Percentiles rank a stretch among this genome's conserved stretches.
These are phyloP conservation scores for Etheostoma nigrum DNA, from an alignment of 2,797 vertebrate species.

Conservation along the genomic window DNA sequence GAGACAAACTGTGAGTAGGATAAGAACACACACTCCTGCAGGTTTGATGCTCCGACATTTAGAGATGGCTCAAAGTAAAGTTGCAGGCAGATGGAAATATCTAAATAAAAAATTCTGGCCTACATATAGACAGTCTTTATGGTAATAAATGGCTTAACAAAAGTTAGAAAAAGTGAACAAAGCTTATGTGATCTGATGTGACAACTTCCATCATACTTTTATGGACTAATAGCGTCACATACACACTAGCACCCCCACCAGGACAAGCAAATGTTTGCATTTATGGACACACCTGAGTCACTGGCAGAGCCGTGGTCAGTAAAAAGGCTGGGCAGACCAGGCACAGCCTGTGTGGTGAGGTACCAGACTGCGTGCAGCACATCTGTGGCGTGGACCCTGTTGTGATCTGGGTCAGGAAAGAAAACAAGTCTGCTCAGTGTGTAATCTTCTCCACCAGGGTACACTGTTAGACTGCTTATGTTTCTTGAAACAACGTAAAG, in stretches of 20 bases:
- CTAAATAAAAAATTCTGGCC: slow-evolving; percentile 25
- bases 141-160: slow-evolving; percentile 21
- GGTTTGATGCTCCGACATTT: slow-evolving; percentile 58
- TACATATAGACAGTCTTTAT: slow-evolving; percentile 33
- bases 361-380: slow-evolving; percentile 99
- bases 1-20: slow-evolving; percentile 60
- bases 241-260: slow-evolving; percentile 4
- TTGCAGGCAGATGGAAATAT: slow-evolving; percentile 44
- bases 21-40: slow-evolving; percentile 59
- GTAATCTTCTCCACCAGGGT: slow-evolving; percentile 58
- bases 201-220: slow-evolving; percentile 3
- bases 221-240: neutral
- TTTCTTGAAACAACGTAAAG: neutral
- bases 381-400: slow-evolving; percentile 98
- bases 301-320: slow-evolving; percentile 91
- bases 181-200: slow-evolving; percentile 7
- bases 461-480: slow-evolving; percentile 58
- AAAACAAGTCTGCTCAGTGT: slow-evolving; percentile 29
- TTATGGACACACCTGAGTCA: slow-evolving; percentile 88
- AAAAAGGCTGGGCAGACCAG: slow-evolving; percentile 91
- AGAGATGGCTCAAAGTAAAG: slow-evolving; percentile 40
- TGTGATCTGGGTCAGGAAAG: slow-evolving; percentile 90
- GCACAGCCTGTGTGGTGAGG: slow-evolving; percentile 95
- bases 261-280: slow-evolving; percentile 10
- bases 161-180: slow-evolving; percentile 13